Conservation (phyloP, 2,888 invertebrate genomes). For the Eugnorisma glareosa region DNA sequence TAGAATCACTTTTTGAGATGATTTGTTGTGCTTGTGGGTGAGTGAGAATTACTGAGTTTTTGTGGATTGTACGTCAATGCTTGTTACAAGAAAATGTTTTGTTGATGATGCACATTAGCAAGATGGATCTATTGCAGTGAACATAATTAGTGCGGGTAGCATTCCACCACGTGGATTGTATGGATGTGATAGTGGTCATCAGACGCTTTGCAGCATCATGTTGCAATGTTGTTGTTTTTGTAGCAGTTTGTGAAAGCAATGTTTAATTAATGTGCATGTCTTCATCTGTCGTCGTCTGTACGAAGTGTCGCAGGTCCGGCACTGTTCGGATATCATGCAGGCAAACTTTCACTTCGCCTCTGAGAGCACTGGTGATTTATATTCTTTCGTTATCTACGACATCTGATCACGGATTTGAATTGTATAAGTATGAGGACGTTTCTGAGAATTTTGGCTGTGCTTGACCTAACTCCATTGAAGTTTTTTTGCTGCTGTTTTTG, state of each 20-base stretch:
- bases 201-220: slow-evolving; percentile 48
- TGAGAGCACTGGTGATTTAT: slow-evolving; percentile 80
- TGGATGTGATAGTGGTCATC: slow-evolving; percentile 66
- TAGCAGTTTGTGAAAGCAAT: slow-evolving; percentile 79
- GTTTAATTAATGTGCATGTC: slow-evolving; percentile 79
- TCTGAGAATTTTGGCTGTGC: slow-evolving; percentile 59
- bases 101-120: slow-evolving; percentile 48
- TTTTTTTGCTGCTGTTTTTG: slow-evolving; percentile 44
- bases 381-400: slow-evolving; percentile 81
- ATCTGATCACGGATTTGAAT: slow-evolving; percentile 82
- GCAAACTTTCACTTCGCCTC: slow-evolving; percentile 84
- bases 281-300: slow-evolving; percentile 75
- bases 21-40: slow-evolving; percentile 55
- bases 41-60: slow-evolving; percentile 62
- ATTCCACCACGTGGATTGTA: slow-evolving; percentile 61
- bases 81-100: slow-evolving; percentile 51
- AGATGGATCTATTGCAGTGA: slow-evolving; percentile 49
- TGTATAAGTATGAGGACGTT: slow-evolving; percentile 68
- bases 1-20: slow-evolving; percentile 63
- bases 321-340: slow-evolving; percentile 75
- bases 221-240: slow-evolving; percentile 68
- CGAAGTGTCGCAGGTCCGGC: slow-evolving; percentile 80
- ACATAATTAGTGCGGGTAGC: slow-evolving; percentile 55
- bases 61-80: slow-evolving; percentile 48
- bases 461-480: slow-evolving; percentile 41